Conservation (phyloP, 1,140 invertebrate genomes). For the Geopemphigus sp. region DNA sequence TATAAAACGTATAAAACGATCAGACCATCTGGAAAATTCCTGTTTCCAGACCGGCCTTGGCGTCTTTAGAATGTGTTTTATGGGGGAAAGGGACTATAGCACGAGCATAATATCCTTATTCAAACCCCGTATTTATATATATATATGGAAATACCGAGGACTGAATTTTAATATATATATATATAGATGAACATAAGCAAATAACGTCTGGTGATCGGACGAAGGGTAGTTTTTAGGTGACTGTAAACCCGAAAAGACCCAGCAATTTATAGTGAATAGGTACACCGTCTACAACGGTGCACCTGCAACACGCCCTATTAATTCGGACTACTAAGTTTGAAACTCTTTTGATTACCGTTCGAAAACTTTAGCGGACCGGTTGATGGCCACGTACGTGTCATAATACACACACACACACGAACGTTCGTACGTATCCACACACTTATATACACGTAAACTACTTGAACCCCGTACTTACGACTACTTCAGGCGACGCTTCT, state of each 20-base stretch:
- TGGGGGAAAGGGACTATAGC: too few relatives aligned
- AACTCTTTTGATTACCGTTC: background rate
- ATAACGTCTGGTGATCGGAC: background rate
- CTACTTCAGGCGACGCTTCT: background rate
- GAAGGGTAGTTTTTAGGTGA: background rate
- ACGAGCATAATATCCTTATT: too few relatives aligned
- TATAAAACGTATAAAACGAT: too few relatives aligned
- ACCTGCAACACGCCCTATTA: background rate
- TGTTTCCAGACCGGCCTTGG: too few relatives aligned
- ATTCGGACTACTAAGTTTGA: background rate
- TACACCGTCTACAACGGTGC: too few relatives aligned
- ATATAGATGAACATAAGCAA: background rate
- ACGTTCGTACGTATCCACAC: background rate
- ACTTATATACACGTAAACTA: background rate
- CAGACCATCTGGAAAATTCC: too few relatives aligned
- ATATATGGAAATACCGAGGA: too few relatives aligned
- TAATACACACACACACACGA: background rate
- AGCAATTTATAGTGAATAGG: too few relatives aligned
- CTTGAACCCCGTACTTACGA: background rate
- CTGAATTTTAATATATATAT: background rate
- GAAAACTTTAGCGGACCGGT: slow-evolving; percentile 12
- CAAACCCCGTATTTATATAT: too few relatives aligned
- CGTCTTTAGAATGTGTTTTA: too few relatives aligned
- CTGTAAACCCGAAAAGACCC: slow-evolving; percentile 2
- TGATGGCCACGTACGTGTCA: background rate